Conservation (phyloP, 2,888 invertebrate genomes). For the Teleogryllus oceanicus region DNA sequence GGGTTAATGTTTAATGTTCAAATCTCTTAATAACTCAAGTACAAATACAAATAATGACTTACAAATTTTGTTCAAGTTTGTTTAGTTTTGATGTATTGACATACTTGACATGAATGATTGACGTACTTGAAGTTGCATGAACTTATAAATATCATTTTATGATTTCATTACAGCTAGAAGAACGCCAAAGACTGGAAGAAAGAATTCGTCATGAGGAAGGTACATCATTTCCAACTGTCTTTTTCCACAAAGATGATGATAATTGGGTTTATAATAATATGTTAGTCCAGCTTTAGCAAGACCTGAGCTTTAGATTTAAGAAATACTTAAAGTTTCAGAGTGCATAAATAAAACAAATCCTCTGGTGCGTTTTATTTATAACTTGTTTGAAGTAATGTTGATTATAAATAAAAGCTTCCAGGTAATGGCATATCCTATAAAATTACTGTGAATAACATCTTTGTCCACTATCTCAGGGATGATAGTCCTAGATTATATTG, state of each 20-base stretch:
- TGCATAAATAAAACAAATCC: no score
- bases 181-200: slow-evolving; percentile 37
- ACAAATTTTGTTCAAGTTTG: no score
- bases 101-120: neutral
- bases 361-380: no score
- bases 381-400: no score
- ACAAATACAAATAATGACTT: no score
- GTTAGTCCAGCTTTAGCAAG: slow-evolving; percentile 18
- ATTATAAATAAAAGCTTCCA: neutral
- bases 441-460: neutral
- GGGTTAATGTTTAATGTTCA: no score
- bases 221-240: slow-evolving; percentile 31
- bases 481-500: neutral
- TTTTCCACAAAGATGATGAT: slow-evolving; percentile 36
- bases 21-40: no score
- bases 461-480: slow-evolving; percentile 11
- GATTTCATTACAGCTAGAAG: slow-evolving; percentile 37
- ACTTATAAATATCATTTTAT: slow-evolving; percentile 19
- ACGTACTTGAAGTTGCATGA: neutral
- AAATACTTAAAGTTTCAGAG: no score
- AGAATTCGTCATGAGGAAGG: slow-evolving; percentile 34
- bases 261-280: slow-evolving; percentile 34
- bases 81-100: no score
- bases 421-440: slow-evolving; percentile 3
- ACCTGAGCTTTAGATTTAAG: neutral